These are phyloP conservation scores for Mythimna loreyi DNA, from an alignment of 2,888 invertebrate genomes.

Conservation along the genomic window DNA sequence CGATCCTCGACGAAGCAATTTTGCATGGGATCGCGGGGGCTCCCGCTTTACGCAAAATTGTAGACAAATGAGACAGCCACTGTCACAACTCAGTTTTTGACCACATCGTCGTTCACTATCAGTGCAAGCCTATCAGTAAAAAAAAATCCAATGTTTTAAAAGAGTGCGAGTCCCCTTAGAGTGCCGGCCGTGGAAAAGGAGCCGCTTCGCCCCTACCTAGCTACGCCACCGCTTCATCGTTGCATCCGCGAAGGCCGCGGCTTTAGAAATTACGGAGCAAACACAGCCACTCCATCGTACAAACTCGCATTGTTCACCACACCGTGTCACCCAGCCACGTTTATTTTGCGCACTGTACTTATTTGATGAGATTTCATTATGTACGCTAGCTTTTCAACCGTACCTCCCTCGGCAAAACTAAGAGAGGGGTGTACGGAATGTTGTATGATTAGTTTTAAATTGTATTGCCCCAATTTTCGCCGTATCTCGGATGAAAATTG, in stretches of 20 bases:
- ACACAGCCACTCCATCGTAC: slow-evolving; percentile 67
- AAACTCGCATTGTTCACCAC: slow-evolving; percentile 68
- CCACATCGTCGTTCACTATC: no score
- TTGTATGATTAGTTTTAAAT: slow-evolving; percentile 70
- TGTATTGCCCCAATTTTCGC: slow-evolving; percentile 66
- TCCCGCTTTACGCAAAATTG: no score
- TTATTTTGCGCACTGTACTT: slow-evolving; percentile 74
- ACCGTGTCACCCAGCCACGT: slow-evolving; percentile 60
- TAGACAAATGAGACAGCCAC: no score
- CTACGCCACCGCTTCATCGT: background rate
- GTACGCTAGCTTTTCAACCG: slow-evolving; percentile 74
- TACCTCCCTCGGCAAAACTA: slow-evolving; percentile 50
- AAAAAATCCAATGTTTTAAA: no score
- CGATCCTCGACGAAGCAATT: no score
- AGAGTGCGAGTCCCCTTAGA: no score
- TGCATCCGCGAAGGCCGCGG: slow-evolving; percentile 42
- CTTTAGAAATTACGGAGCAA: slow-evolving; percentile 76
- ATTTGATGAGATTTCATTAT: slow-evolving; percentile 80
- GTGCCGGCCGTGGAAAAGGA: no score
- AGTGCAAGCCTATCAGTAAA: no score
- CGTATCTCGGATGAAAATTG: slow-evolving; percentile 56
- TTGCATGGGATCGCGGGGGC: no score
- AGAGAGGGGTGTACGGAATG: slow-evolving; percentile 56
- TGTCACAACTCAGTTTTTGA: no score
- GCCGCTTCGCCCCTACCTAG: no score